Conservation (phyloP, 2,888 invertebrate species). For the Hybos culiciformis region DNA sequence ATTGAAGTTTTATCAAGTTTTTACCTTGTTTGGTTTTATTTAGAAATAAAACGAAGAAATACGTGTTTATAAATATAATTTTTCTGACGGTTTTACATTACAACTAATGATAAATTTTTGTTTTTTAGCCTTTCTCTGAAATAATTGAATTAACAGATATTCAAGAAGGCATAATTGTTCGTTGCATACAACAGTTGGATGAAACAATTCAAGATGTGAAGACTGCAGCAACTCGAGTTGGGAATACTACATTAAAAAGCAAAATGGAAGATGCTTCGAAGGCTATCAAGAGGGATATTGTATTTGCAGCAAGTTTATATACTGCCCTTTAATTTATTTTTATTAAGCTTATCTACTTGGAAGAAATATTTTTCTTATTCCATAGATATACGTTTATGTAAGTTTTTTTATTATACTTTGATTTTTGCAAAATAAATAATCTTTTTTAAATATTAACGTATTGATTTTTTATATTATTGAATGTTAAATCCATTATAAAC, state of each 20-base stretch:
- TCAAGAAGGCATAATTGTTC: conserved; percentile 95
- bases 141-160: conserved; percentile 87
- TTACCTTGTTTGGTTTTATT: not conserved
- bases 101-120: conserved; percentile 1
- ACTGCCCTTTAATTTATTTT: conserved; percentile 42
- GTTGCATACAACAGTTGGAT: conserved; percentile 91
- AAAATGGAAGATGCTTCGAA: conserved; percentile 94
- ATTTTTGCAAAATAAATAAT: too few relatives aligned
- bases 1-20: not conserved
- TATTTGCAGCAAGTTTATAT: conserved; percentile 94
- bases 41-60: too few relatives aligned
- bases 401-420: too few relatives aligned
- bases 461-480: too few relatives aligned
- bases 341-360: too few relatives aligned
- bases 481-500: too few relatives aligned
- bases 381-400: too few relatives aligned
- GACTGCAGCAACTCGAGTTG: conserved; percentile 84
- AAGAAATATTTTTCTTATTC: too few relatives aligned
- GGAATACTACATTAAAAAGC: conserved; percentile 76
- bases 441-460: too few relatives aligned
- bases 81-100: conserved; percentile 6
- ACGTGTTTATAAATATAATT: too few relatives aligned
- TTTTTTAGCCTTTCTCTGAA: conserved; percentile 68
- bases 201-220: conserved; percentile 81
- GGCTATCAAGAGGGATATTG: conserved; percentile 91